These are phyloP conservation scores for Papilio xuthus DNA, from an alignment of 1,140 invertebrate species.

Conservation along the genomic window DNA sequence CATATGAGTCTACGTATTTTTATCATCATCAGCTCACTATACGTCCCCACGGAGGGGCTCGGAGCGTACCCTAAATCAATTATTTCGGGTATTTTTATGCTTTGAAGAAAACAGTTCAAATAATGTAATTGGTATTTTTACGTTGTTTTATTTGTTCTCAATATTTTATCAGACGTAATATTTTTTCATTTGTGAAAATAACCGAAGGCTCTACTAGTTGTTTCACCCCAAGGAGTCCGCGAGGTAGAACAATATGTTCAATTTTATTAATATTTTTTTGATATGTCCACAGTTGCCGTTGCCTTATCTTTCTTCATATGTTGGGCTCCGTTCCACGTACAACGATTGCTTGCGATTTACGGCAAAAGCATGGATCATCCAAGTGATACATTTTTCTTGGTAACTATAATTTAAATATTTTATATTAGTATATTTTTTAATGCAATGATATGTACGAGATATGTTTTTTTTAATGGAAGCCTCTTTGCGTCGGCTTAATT, in stretches of 20 bases:
- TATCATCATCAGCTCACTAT: too few relatives aligned
- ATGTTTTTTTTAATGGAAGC: too few relatives aligned
- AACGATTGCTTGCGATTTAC: constrained; percentile 90
- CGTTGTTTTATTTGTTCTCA: not conserved
- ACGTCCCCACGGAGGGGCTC: too few relatives aligned
- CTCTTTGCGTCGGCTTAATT: too few relatives aligned
- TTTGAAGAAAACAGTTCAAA: not conserved
- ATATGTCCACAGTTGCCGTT: constrained; percentile 88
- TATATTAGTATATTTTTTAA: not conserved
- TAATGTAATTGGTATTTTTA: not conserved
- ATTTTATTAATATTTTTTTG: constrained; percentile 20
- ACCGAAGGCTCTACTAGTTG: not conserved
- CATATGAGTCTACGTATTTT: too few relatives aligned
- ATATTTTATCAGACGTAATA: not conserved
- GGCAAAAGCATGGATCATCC: constrained; percentile 79
- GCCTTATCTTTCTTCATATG: constrained; percentile 96
- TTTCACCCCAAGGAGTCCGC: not conserved
- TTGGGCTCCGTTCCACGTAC: constrained; percentile 97
- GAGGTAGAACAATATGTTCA: not conserved
- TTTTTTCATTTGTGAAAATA: not conserved
- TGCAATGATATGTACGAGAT: too few relatives aligned
- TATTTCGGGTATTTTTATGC: too few relatives aligned
- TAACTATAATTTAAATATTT: constrained; percentile 45
- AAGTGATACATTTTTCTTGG: constrained; percentile 70
- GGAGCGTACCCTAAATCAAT: too few relatives aligned